These are phyloP conservation scores for Alcedo atthis DNA, from an alignment of 2,797 vertebrate species.

Conservation along the genomic window DNA sequence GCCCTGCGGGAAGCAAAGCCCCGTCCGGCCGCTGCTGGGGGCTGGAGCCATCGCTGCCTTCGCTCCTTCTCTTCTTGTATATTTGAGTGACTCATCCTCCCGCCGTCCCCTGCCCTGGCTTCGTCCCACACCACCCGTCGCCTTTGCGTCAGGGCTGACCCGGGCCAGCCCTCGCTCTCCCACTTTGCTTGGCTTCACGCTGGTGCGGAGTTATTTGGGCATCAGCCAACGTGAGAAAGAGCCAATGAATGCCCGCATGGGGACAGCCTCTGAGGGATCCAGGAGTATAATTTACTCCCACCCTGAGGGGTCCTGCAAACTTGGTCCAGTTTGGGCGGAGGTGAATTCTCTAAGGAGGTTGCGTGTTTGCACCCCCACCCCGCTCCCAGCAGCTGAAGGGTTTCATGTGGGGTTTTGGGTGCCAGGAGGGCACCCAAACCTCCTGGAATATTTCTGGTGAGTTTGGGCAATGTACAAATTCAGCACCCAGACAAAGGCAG, in stretches of 20 bases:
- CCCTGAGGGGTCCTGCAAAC: background rate
- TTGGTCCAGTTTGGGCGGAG: background rate
- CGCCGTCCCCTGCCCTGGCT: background rate
- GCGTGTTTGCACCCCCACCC: background rate
- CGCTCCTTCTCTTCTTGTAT: background rate
- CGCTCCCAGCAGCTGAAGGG: fast-evolving
- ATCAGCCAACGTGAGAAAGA: background rate
- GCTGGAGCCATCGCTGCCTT: background rate
- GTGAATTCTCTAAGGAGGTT: background rate
- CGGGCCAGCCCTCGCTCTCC: background rate
- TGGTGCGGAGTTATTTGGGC: background rate
- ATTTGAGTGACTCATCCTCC: background rate
- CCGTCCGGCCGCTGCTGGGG: background rate
- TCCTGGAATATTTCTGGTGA: background rate
- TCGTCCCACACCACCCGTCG: background rate
- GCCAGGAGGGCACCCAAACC: background rate
- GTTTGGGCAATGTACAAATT: background rate
- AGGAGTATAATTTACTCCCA: fast-evolving
- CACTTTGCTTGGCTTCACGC: background rate
- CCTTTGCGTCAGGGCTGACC: constrained; percentile 12
- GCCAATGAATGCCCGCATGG: fast-evolving
- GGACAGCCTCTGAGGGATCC: fast-evolving
- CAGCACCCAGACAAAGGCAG: background rate
- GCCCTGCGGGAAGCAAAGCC: background rate
- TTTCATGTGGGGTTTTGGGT: fast-evolving